Base-by-base conservation (phyloP, 2,888 invertebrate genomes). In the Alloscopus bannaensis region DNA sequence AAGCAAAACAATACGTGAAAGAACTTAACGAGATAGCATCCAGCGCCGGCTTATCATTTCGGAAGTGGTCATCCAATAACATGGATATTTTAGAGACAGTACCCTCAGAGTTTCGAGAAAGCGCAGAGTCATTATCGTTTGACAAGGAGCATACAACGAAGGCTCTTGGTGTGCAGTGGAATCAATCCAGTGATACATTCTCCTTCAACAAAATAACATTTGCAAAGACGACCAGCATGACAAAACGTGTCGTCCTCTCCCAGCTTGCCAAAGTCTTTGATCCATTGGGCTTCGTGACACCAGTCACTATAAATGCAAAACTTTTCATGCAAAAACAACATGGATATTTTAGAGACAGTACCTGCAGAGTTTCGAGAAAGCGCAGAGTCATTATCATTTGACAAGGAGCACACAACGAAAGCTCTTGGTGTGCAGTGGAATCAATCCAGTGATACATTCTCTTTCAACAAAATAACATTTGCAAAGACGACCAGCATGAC, bases 21-120 rank as follows among this genome's bases (percentile, higher is more conserved):
- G 47, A 81, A 20, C 24, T 83, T 0, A 31, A 40, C 3, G n/a
- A n/a, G n/a, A n/a, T n/a, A n/a, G n/a, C n/a, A n/a, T n/a, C n/a
- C n/a, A n/a, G n/a, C n/a, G 75, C 66, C 2, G 57, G 62, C 18
- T 36, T 83, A 26, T 24, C 47, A n/a, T 24, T 80, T 0, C n/a
- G 79, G 1, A 83, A 83, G 50, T 83, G 78, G 81, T 55, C 55
- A 3, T 68, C 78, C 1, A 81, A 75, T 40, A 22, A 52, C 3
- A 1, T n/a, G 31, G 50, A 24, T 20, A 36, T 83, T 0, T n/a
- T 80, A 3, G 16, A 50, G 16, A 6, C 42, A 1, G 45, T 83
- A 22, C 80, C 80, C 28, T 13, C n/a, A 11, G 31, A 69, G 0
- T 11, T 62, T 8, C 16, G 62, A 18, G 81, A 82, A 42, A 59